Conservation (phyloP, 2,113 vertebrate species). For the human region GRCh38 chr20:18964001-18964500, state of each 20-base stretch:
- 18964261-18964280: neutral
- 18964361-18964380: neutral
- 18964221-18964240: neutral
- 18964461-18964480: neutral
- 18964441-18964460: neutral
- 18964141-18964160: neutral
- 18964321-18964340: neutral
- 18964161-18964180: neutral
- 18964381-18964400: neutral
- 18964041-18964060: conserved; percentile 1
- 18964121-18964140: neutral
- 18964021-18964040: neutral
- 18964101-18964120: neutral
- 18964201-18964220: neutral
- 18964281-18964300: neutral
- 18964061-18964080: neutral
- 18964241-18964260: neutral
- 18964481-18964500: neutral
- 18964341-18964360: neutral
- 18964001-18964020: neutral
- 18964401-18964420: neutral
- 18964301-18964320: neutral
- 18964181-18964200: neutral
- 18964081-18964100: neutral
- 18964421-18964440: neutral